Percentiles rank a stretch among this genome's conserved stretches.
These are phyloP conservation scores for Halichoerus grypus DNA, from an alignment of 2,113 vertebrate genomes.

Conservation along the genomic window DNA sequence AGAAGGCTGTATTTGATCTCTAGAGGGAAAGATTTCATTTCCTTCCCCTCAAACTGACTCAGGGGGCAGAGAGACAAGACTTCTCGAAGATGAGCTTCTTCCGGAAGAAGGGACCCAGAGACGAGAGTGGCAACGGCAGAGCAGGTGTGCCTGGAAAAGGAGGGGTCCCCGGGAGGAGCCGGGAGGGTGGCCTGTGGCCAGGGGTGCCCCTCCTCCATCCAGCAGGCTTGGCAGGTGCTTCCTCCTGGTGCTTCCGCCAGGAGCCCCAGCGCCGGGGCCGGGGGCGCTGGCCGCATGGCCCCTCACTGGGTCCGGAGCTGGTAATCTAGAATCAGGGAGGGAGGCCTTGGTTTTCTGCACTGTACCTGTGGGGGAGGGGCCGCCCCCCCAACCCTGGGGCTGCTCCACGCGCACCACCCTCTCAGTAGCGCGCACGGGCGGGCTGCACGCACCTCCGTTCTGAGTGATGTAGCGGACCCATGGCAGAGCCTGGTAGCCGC, in stretches of 20 bases:
- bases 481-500: constrained; percentile 93
- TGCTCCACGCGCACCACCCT: background rate
- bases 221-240: background rate
- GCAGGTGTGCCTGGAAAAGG: background rate
- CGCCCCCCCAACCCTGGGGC: background rate
- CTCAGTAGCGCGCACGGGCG: background rate
- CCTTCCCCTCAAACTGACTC: background rate
- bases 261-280: background rate
- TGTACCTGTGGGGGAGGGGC: background rate
- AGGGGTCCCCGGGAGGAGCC: background rate
- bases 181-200: background rate
- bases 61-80: constrained; percentile 47
- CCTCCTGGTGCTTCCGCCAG: background rate
- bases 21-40: background rate
- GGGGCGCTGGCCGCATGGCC: background rate
- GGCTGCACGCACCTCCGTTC: constrained; percentile 92
- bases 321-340: constrained; percentile 85
- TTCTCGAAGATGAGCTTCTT: constrained; percentile 73
- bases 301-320: constrained; percentile 91
- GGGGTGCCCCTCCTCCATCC: background rate
- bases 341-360: fast-evolving
- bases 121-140: background rate
- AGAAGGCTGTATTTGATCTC: background rate
- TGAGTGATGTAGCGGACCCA: constrained; percentile 99
- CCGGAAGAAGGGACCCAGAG: constrained; percentile 42